Percentiles rank a stretch among this genome's conserved stretches.
Evolutionary conservation across 2,888 invertebrate genomes (phyloP).

Genomic region (Diloba caeruleocephala): DNA sequence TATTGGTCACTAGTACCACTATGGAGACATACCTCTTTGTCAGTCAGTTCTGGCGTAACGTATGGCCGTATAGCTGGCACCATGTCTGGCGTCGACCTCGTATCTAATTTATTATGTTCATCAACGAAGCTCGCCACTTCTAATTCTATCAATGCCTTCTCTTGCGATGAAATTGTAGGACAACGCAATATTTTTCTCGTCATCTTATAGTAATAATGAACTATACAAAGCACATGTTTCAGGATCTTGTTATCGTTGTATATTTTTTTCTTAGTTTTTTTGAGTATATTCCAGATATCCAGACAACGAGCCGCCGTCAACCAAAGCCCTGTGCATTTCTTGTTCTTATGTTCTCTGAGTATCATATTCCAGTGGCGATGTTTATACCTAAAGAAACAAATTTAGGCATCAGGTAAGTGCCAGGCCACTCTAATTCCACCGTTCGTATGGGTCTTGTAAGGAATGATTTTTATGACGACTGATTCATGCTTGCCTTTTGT

Average conservation of each 20-base stretch:
- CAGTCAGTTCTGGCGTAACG: constrained; percentile 69
- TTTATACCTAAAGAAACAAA: constrained; percentile 64
- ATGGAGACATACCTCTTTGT: constrained; percentile 53
- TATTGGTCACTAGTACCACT: too few relatives aligned
- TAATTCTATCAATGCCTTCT: constrained; percentile 68
- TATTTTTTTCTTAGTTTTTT: constrained; percentile 61
- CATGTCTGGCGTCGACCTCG: constrained; percentile 43
- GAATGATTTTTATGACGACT: too few relatives aligned
- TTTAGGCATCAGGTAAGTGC: background rate
- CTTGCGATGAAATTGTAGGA: constrained; percentile 55
- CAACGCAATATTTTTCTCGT: constrained; percentile 24
- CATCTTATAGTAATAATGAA: constrained; percentile 64
- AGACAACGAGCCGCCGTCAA: constrained; percentile 68
- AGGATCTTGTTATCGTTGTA: constrained; percentile 65
- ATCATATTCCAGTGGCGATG: constrained; percentile 81
- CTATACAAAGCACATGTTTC: constrained; percentile 72
- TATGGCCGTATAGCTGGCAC: constrained; percentile 62
- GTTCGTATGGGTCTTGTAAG: constrained; percentile 1
- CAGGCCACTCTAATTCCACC: too few relatives aligned
- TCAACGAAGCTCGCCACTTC: constrained; percentile 60
- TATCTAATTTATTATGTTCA: constrained; percentile 59
- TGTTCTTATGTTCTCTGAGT: constrained; percentile 70
- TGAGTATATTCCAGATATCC: constrained; percentile 78
- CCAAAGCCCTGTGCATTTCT: constrained; percentile 70
- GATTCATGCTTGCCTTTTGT: too few relatives aligned